Base-by-base conservation (phyloP, 2,888 invertebrate species). In the Chouioia cunea region DNA sequence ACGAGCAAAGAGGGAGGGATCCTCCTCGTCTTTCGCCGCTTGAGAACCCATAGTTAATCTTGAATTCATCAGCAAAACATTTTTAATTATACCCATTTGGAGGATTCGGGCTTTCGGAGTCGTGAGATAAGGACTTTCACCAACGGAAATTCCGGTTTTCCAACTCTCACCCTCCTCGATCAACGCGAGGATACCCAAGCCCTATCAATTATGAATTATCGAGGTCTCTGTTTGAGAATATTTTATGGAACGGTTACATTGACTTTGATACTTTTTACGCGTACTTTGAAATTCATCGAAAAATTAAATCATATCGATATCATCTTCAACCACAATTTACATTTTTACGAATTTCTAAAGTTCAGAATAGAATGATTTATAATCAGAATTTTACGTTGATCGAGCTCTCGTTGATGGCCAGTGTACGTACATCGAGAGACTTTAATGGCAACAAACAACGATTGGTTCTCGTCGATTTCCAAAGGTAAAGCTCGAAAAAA, bases 131-230 rank as follows among this genome's bases (percentile, higher is more conserved):
- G 67, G 47, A 67, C 63, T 71, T 71, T 66, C 64, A 10, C 58
- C 16, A 63, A 62, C 47, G 64, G 47, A 10, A 58, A 70, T 64
- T 60, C 46, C 65, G 23, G 20, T 15, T n/a, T n/a, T n/a, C n/a
- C n/a, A n/a, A n/a, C n/a, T n/a, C n/a, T 62, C 23, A 62, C 58
- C 69, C 69, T 57, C 57, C 36, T 14, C 62, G 71, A 71, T 67
- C 63, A 67, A 67, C 64, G 43, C 27, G 43, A 47, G 43, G 27
- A 47, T 59, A 50, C 15, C n/a, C 53, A 15, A 22, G 54, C 50
- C 53, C 57, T 71, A 66, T 71, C 57, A 66, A 66, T 71, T 66
- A 63, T 70, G 65, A 70, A 70, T 64, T 57, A 65, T 70, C 59
- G 44, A 36, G 23, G 43, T 36, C 58, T 64, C 50, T 60, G 54